phyloP scores from a whole-genome alignment of 2,888 invertebrate species.

The Rhodophaea formosa region DNA sequence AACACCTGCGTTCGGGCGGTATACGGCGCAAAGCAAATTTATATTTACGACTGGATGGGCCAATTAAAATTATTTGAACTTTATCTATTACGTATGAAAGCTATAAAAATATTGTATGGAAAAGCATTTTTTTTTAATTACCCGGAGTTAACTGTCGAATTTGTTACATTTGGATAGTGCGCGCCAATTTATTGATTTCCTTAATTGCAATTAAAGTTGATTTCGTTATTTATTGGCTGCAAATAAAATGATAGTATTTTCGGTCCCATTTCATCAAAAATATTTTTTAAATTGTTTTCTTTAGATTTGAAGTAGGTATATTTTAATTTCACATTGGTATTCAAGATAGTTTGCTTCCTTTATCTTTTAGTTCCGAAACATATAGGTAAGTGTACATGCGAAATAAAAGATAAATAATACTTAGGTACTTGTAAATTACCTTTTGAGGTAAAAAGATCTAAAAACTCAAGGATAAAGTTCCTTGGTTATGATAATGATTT shows the following conservation, averaged over 20 bases:
- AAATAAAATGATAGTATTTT: not conserved
- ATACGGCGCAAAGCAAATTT: constrained; percentile 21
- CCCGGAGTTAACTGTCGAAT: not conserved
- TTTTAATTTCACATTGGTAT: too few relatives aligned
- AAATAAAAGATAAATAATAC: too few relatives aligned
- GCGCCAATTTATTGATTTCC: constrained; percentile 10
- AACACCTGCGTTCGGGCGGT: constrained; percentile 45
- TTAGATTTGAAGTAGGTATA: not conserved
- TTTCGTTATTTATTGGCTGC: constrained; percentile 4
- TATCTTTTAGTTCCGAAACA: too few relatives aligned
- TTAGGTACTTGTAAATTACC: too few relatives aligned
- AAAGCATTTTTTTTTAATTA: constrained; percentile 18
- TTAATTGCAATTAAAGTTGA: constrained; percentile 12
- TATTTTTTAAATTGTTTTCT: not conserved
- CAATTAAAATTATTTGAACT: constrained; percentile 17
- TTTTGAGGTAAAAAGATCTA: too few relatives aligned
- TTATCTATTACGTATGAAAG: constrained; percentile 16
- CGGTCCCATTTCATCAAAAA: not conserved
- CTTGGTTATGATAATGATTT: too few relatives aligned
- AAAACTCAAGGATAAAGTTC: too few relatives aligned
- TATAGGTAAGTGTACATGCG: too few relatives aligned
- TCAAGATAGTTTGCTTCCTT: too few relatives aligned
- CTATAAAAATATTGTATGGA: constrained; percentile 17
- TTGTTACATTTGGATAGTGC: constrained; percentile 6
- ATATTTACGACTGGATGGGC: constrained; percentile 11